These are phyloP conservation scores for Argynnis bischoffii DNA, from an alignment of 2,888 invertebrate genomes.

Conservation along the genomic window DNA sequence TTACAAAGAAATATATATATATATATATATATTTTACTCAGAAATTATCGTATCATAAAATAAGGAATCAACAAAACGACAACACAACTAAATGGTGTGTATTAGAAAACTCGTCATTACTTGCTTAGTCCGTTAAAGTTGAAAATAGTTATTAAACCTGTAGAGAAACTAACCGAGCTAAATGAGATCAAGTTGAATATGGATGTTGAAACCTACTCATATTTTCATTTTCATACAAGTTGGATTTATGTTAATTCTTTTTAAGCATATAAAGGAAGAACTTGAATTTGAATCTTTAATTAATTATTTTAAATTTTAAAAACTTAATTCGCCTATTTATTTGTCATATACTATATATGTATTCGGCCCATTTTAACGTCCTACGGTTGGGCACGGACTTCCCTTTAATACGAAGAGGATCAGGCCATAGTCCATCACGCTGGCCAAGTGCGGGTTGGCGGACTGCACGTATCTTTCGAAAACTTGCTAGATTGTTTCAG, in stretches of 20 bases:
- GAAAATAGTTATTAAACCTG: conserved; percentile 41
- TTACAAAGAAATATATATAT: too few relatives aligned
- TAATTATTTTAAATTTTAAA: too few relatives aligned
- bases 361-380: too few relatives aligned
- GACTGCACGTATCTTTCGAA: too few relatives aligned
- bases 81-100: conserved; percentile 29
- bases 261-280: background rate
- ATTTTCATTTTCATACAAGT: conserved; percentile 26
- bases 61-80: conserved; percentile 13
- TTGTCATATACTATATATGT: too few relatives aligned
- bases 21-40: too few relatives aligned
- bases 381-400: too few relatives aligned
- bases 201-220: conserved; percentile 19
- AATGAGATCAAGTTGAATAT: conserved; percentile 28
- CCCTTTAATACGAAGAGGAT: too few relatives aligned
- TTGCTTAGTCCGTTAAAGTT: conserved; percentile 31
- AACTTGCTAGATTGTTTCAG: too few relatives aligned
- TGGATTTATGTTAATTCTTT: background rate
- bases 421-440: too few relatives aligned
- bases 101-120: conserved; percentile 38
- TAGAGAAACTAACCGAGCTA: conserved; percentile 39
- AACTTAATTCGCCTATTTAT: too few relatives aligned
- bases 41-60: background rate
- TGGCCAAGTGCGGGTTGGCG: too few relatives aligned
- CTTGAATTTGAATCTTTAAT: background rate